Conservation (phyloP, 2,888 invertebrate genomes). For the Tinea pellionella region DNA sequence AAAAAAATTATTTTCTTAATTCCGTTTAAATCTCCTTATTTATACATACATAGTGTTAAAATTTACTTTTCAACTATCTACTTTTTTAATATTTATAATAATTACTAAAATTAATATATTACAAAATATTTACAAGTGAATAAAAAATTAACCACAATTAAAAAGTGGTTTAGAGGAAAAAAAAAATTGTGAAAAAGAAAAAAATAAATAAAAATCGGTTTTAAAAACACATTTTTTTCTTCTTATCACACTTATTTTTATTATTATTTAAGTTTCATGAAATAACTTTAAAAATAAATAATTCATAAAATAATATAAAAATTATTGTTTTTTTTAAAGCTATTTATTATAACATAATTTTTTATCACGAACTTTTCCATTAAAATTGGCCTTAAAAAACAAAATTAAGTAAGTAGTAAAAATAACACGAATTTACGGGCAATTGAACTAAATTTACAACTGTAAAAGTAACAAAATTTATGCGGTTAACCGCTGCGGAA, state of each 20-base stretch:
- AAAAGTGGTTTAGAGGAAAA: constrained; percentile 18
- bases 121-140: constrained; percentile 62
- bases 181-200: neutral
- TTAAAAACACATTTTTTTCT: neutral
- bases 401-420: neutral
- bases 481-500: too few relatives aligned
- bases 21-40: constrained; percentile 42
- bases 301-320: neutral
- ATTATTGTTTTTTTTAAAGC: neutral
- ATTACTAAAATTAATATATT: constrained; percentile 57
- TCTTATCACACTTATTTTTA: neutral
- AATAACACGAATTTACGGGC: neutral
- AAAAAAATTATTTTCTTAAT: constrained; percentile 62
- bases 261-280: neutral
- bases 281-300: neutral
- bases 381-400: neutral
- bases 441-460: too few relatives aligned
- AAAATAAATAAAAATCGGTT: neutral
- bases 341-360: neutral
- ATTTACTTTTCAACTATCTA: constrained; percentile 63
- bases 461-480: too few relatives aligned
- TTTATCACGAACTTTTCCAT: neutral
- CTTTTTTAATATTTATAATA: constrained; percentile 49
- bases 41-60: constrained; percentile 61
- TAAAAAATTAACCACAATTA: constrained; percentile 20